A percentile compares a stretch with the other conserved stretches of the same genome.
phyloP scores from a whole-genome alignment of 2,797 vertebrate genomes.

The Rhodeus uyekii region DNA sequence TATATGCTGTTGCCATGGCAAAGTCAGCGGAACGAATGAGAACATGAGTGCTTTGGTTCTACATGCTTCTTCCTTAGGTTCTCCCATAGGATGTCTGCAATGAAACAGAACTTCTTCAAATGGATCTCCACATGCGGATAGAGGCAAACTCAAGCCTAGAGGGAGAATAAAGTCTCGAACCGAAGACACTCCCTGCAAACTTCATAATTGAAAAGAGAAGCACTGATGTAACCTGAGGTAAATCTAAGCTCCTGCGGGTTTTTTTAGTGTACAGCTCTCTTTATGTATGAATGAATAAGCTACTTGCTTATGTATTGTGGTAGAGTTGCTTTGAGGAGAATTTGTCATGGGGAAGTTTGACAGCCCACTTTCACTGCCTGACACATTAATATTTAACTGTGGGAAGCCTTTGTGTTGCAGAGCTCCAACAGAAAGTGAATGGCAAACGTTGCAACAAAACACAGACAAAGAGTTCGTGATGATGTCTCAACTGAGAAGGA shows the following conservation, averaged over 20 bases:
- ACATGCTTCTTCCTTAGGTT: conserved; percentile 28
- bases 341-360: conserved; percentile 16
- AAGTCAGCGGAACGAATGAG: conserved; percentile 15
- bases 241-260: not conserved
- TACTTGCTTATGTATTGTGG: conserved; percentile 2
- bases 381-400: conserved; percentile 32
- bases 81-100: conserved; percentile 22
- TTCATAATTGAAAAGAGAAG: conserved; percentile 10
- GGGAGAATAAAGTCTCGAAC: not conserved
- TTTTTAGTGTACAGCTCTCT: conserved; percentile 11
- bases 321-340: not conserved
- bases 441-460: not conserved
- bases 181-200: conserved; percentile 1
- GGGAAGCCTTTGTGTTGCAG: conserved; percentile 8
- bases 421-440: not conserved
- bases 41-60: conserved; percentile 5
- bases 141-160: not conserved
- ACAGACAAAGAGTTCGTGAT: conserved; percentile 21
- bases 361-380: conserved; percentile 35
- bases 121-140: not conserved
- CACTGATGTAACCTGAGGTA: not conserved
- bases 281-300: conserved; percentile 6
- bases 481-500: conserved; percentile 2
- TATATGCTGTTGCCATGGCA: conserved; percentile 51
- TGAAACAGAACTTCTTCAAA: conserved; percentile 25